Evolutionary conservation across 2,888 invertebrate genomes (phyloP).

Genomic region (Napeogenes inachia): DNA sequence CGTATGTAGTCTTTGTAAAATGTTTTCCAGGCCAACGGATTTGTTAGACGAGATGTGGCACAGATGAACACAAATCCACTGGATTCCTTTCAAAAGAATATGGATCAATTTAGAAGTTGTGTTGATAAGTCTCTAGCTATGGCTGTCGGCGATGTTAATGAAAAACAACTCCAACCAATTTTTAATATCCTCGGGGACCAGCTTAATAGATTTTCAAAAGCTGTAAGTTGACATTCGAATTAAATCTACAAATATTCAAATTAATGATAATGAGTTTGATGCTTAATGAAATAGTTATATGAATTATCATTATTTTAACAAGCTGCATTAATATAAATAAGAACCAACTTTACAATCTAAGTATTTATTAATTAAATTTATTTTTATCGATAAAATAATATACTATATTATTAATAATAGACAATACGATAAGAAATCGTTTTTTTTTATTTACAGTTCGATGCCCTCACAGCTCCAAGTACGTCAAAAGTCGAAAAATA

Average conservation of each 20-base stretch:
- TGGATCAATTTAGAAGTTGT: conserved; percentile 53
- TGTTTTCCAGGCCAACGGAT: conserved; percentile 40
- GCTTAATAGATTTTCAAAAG: conserved; percentile 55
- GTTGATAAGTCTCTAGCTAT: conserved; percentile 54
- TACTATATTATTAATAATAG: too few species aligned
- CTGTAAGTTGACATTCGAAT: conserved; percentile 44
- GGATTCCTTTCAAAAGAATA: conserved; percentile 46
- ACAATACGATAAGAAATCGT: too few species aligned
- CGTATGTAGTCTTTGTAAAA: background rate
- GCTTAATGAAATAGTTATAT: background rate
- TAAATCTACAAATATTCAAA: background rate
- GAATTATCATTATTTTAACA: background rate
- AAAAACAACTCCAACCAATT: conserved; percentile 56
- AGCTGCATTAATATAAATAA: too few species aligned
- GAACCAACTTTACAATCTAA: too few species aligned
- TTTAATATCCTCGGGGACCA: conserved; percentile 55
- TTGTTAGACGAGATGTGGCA: conserved; percentile 42
- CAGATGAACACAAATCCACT: conserved; percentile 32
- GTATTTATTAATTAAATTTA: too few species aligned
- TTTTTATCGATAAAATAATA: too few species aligned
- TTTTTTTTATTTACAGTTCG: conserved; percentile 47
- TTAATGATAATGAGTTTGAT: background rate
- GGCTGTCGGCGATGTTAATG: conserved; percentile 50
- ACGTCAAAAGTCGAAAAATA: conserved; percentile 21
- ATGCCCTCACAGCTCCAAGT: conserved; percentile 46